Percentiles rank a stretch among this genome's conserved stretches.
Evolutionary conservation across 2,113 vertebrate species (phyloP).

Genomic region (Pterophyllum scalare): DNA sequence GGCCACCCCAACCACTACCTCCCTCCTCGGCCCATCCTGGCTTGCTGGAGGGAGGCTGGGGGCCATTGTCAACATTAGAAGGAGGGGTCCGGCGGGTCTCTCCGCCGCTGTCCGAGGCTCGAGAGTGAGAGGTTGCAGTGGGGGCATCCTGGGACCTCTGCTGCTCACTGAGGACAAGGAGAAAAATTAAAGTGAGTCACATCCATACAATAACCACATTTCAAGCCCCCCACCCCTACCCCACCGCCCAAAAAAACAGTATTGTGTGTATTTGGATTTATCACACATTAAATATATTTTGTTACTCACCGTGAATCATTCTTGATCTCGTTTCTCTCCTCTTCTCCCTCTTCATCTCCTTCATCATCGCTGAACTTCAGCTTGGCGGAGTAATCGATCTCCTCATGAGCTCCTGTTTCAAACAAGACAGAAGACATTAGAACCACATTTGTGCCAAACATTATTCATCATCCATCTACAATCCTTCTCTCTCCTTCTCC

Average conservation of each 20-base stretch:
- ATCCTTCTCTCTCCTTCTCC: neutral
- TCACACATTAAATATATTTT: neutral
- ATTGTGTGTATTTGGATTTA: neutral
- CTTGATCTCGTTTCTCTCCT: constrained; percentile 81
- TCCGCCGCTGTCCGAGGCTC: constrained; percentile 74
- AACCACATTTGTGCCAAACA: neutral
- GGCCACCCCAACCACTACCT: constrained; percentile 73
- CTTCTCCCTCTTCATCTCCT: constrained; percentile 89
- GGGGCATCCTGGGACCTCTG: constrained; percentile 75
- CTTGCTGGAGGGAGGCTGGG: constrained; percentile 83
- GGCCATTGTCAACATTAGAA: constrained; percentile 76
- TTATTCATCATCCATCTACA: neutral
- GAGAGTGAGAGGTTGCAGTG: constrained; percentile 65
- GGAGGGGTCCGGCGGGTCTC: constrained; percentile 80
- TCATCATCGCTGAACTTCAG: constrained; percentile 95
- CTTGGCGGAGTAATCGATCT: constrained; percentile 95
- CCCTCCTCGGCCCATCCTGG: constrained; percentile 86
- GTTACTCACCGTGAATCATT: constrained; percentile 77
- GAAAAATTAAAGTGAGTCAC: neutral
- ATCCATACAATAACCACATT: neutral
- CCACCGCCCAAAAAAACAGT: too few species aligned
- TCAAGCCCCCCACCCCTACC: accelerated
- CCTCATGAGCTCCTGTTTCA: constrained; percentile 89
- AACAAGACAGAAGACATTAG: neutral
- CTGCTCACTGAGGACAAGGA: constrained; percentile 60